phyloP scores from a whole-genome alignment of 2,797 vertebrate genomes.

The Mionectes olivaceus region DNA sequence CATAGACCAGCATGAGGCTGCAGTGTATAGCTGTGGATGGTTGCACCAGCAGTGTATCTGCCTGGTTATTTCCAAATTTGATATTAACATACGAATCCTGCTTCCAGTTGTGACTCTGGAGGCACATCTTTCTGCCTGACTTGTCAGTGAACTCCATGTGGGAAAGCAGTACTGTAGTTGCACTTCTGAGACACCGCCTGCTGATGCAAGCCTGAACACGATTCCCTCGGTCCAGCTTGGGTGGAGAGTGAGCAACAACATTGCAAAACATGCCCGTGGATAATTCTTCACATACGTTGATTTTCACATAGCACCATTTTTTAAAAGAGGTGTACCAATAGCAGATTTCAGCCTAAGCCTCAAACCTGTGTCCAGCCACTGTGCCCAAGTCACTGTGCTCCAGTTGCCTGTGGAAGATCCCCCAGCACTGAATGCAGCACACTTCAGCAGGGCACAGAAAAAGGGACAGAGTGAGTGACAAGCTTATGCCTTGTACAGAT shows the following conservation, averaged over 20 bases:
- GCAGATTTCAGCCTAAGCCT: neutral
- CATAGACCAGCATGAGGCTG: neutral
- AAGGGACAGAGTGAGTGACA: neutral
- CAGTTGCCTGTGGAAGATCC: neutral
- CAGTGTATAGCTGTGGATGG: neutral
- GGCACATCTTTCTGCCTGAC: neutral
- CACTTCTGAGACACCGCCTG: neutral
- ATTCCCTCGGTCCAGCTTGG: neutral
- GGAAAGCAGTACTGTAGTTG: neutral
- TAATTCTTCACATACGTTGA: neutral
- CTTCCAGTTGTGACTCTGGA: neutral
- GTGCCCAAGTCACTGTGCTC: no score
- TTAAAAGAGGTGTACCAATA: neutral
- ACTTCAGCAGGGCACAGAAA: neutral
- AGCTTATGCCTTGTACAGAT: fast-evolving
- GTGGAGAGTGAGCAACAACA: neutral
- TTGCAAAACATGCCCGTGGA: neutral
- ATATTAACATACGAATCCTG: neutral
- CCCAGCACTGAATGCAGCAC: neutral
- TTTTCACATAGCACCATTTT: neutral
- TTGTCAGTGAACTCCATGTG: neutral
- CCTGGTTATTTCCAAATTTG: neutral
- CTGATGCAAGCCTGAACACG: neutral
- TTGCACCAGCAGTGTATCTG: neutral
- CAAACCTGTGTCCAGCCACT: fast-evolving